A percentile compares a stretch with the other conserved stretches of the same genome.
These are phyloP conservation scores for Bursaphelenchus okinawaensis DNA, from an alignment of 2,888 invertebrate genomes.

Conservation along the genomic window DNA sequence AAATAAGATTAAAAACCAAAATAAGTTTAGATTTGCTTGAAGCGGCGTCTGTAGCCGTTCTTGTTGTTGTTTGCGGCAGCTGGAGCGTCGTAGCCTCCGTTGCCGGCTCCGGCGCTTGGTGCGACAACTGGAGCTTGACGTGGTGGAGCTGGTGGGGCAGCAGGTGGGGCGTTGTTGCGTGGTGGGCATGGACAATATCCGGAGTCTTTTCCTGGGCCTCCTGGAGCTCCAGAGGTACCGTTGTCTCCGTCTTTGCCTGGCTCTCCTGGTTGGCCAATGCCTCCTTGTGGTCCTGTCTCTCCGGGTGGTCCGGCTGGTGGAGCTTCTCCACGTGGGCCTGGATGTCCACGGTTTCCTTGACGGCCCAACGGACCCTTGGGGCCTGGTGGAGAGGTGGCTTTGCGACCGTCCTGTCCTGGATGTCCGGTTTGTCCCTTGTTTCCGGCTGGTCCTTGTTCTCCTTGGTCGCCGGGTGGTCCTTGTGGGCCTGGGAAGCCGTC, in stretches of 20 bases:
- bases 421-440: constrained; percentile 23
- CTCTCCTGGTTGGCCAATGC: constrained; percentile 10
- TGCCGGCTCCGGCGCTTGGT: neutral
- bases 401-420: neutral
- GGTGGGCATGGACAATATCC: neutral
- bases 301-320: constrained; percentile 1
- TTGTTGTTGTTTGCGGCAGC: neutral
- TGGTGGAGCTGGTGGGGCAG: neutral
- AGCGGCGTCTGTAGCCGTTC: neutral
- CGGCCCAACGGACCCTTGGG: constrained; percentile 10
- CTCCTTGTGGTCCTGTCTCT: constrained; percentile 1
- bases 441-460: constrained; percentile 15
- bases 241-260: constrained; percentile 9
- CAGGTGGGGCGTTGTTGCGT: neutral
- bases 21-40: neutral
- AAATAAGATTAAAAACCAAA: neutral
- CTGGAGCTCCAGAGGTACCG: neutral
- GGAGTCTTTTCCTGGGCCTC: neutral
- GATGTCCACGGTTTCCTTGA: constrained; percentile 20
- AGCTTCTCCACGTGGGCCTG: constrained; percentile 3
- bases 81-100: neutral
- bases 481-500: constrained; percentile 34
- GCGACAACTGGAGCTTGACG: neutral
- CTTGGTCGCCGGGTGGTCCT: constrained; percentile 34
- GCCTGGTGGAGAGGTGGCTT: neutral